A percentile compares a stretch with the other conserved stretches of the same genome.
These are phyloP conservation scores for Cosmopolites sordidus DNA, from an alignment of 2,888 invertebrate species.

Conservation along the genomic window DNA sequence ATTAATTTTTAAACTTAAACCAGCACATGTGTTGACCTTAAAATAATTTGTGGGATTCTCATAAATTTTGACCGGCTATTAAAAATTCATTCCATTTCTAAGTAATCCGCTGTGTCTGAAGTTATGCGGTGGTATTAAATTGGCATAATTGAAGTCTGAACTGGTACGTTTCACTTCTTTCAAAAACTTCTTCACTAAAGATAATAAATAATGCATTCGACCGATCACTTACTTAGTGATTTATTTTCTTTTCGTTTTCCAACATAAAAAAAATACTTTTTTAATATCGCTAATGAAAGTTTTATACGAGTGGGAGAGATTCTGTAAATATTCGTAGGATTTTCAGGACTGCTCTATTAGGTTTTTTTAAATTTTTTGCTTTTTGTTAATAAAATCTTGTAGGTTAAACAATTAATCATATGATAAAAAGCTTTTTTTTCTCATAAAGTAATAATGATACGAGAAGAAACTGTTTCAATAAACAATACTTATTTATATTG, in stretches of 20 bases:
- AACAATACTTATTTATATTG: too few species aligned
- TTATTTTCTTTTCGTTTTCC: conserved; percentile 10
- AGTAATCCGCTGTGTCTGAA: conserved; percentile 16
- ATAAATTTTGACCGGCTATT: conserved; percentile 16
- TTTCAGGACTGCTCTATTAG: too few species aligned
- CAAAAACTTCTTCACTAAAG: conserved; percentile 18
- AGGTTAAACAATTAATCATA: too few species aligned
- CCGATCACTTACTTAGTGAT: conserved; percentile 16
- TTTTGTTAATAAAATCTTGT: too few species aligned
- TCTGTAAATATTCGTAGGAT: too few species aligned
- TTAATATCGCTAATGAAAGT: conserved; percentile 5
- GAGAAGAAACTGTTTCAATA: too few species aligned
- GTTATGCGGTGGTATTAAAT: conserved; percentile 18
- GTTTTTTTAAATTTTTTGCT: too few species aligned
- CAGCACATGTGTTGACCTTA: not conserved
- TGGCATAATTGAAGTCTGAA: conserved; percentile 21
- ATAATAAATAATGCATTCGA: conserved; percentile 20
- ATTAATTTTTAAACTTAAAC: too few species aligned
- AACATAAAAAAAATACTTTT: conserved; percentile 1
- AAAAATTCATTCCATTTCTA: conserved; percentile 15
- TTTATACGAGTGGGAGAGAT: conserved; percentile 3
- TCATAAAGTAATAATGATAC: too few species aligned
- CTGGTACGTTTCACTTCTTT: conserved; percentile 16
- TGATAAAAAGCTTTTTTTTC: too few species aligned
- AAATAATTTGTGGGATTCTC: conserved; percentile 10